phyloP scores from a whole-genome alignment of 1,140 invertebrate species.

The Papilio glaucus region DNA sequence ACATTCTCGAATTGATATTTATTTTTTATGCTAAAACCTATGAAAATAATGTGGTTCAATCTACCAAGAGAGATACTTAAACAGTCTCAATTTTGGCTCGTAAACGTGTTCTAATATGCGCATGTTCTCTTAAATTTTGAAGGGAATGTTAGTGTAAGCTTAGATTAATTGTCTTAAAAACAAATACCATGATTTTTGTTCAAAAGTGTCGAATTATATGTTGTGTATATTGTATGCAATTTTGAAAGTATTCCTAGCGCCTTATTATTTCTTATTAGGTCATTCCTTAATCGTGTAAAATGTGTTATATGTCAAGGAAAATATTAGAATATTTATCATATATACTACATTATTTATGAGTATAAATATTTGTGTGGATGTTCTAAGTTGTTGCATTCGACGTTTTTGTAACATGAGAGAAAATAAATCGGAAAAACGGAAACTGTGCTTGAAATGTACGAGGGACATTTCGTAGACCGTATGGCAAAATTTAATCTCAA shows the following conservation, averaged over 20 bases:
- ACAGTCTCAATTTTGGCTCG: background rate
- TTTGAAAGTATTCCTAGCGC: conserved; percentile 21
- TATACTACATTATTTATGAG: conserved; percentile 1
- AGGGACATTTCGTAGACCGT: background rate
- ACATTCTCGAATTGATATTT: too few species aligned
- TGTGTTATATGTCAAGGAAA: conserved; percentile 1
- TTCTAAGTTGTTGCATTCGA: background rate
- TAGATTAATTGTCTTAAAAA: background rate
- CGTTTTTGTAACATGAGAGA: background rate
- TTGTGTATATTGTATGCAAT: conserved; percentile 22
- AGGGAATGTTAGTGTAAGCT: background rate
- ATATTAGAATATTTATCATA: conserved; percentile 2
- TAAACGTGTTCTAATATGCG: background rate
- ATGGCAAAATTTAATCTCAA: background rate
- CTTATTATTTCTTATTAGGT: conserved; percentile 25
- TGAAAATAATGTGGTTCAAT: background rate
- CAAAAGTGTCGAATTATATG: conserved; percentile 1
- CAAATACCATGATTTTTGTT: background rate
- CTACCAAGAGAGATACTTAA: background rate
- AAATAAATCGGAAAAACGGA: background rate
- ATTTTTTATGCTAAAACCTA: too few species aligned
- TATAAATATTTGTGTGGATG: background rate
- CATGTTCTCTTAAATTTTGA: background rate
- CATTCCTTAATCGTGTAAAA: conserved; percentile 25
- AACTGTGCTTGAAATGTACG: background rate